Evolutionary conservation across 1,140 invertebrate species (phyloP), one percentile per base, ranked within the genome.

Genomic region (Polypedilum vanderplanki): DNA sequence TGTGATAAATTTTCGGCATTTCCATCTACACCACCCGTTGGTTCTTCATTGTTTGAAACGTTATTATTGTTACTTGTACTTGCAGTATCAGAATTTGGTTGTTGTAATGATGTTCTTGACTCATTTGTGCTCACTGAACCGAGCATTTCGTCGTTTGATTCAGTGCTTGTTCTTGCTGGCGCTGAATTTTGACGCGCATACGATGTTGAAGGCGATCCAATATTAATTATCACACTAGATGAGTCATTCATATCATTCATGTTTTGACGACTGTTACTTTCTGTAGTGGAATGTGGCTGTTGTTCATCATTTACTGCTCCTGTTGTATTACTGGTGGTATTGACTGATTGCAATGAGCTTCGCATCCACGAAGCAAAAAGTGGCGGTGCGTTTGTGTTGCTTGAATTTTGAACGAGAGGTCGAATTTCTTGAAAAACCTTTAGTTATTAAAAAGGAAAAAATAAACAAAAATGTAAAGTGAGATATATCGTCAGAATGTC

Each of bases 1-100:
- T 89, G 85, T 41, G 82, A 78, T 24, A 85, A 75, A 12, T 80
- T 77, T n/a, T 87, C 81, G 4, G 79, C 75, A 22, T 80, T 79
- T 41, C 81, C 80, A 24, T 81, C 79, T 46, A 76, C 77, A 74
- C 78, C 79, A 75, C 79, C 80, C 40, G 79, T 79, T 24, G 80
- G 79, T 40, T 79, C 81, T 73, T 78, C 80, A 41, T 76, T 70
- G 40, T 73, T 73, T 33, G 7, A 40, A 10, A 8, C 22, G 33
- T 73, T 73, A n/a, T 70, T 70, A 20, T 57, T 57, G n/a, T 4
- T 57, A 57, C 46, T 57, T n/a, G 5, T 20, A 17, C 17, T 22
- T 8, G 17, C 10, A 18, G 65, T 9, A 70, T 70, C 65, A 70
- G 17, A 10, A 18, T 18, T 20, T 70, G 17, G 65, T 7, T 57